phyloP scores from a whole-genome alignment of 2,797 vertebrate species.

The Melanogrammus aeglefinus region DNA sequence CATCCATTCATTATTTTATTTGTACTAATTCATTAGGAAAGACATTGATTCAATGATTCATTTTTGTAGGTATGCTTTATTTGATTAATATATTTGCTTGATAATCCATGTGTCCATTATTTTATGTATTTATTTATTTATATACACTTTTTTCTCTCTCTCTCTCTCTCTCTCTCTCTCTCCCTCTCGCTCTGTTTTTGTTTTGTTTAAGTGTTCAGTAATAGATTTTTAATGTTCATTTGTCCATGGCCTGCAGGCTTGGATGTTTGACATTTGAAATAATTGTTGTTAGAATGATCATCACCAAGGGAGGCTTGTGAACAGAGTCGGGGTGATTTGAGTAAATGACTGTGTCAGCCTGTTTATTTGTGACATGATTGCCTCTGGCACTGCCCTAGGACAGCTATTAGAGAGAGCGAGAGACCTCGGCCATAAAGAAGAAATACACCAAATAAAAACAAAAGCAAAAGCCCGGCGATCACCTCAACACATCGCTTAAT shows the following conservation, averaged over 20 bases:
- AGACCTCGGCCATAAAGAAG: constrained; percentile 85
- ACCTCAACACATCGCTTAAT: constrained; percentile 96
- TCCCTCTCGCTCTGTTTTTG: constrained; percentile 76
- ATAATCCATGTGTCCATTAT: background rate
- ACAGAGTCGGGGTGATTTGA: constrained; percentile 97
- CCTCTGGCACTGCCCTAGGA: constrained; percentile 89
- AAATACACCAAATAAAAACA: constrained; percentile 58
- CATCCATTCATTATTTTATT: background rate
- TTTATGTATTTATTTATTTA: constrained; percentile 4
- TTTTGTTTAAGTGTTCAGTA: constrained; percentile 86
- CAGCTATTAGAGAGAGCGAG: constrained; percentile 83
- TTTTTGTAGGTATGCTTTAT: background rate
- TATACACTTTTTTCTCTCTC: constrained; percentile 43
- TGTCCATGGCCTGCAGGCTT: constrained; percentile 89
- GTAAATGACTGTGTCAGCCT: constrained; percentile 99
- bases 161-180: too few relatives aligned
- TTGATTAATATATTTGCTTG: background rate
- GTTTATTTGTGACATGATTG: constrained; percentile 97
- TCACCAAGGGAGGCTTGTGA: constrained; percentile 96
- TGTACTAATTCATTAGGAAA: too few relatives aligned
- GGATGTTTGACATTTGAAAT: constrained; percentile 99
- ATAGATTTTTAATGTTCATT: constrained; percentile 99
- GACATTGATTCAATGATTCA: background rate
- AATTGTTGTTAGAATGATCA: constrained; percentile 99
- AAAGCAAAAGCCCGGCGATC: constrained; percentile 79